Evolutionary conservation across 2,113 vertebrate genomes (phyloP), one percentile per base, ranked within the genome.

Genomic region (Probosciger aterrimus): DNA sequence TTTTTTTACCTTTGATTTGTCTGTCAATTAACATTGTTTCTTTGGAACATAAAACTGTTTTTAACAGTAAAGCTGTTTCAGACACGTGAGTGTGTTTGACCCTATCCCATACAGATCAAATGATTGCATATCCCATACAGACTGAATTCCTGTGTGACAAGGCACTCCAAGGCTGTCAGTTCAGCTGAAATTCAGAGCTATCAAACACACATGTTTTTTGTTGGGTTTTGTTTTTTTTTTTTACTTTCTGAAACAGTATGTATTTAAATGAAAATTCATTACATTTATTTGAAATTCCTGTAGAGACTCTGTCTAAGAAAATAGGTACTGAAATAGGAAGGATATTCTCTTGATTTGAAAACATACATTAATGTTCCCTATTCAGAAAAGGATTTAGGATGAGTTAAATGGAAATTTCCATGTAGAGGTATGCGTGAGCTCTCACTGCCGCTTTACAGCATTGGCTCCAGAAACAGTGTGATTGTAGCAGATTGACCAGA

Each of bases 401-500:
- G 16, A 76, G 5, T 91, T 88, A 68, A 91, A 4, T 44, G 28
- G 62, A 84, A 86, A 89, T 71, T 86, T 92, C 70, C 39, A 5
- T 44, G 37, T 12, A 49, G 57, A 60, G 17, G 14, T 85, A 63
- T 5, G 44, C 47, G 20, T 33, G 71, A 68, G 46, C 39, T 71
- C 33, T 73, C 33, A 46, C 19, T 41, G 43, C 37, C 28, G 52
- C 33, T 82, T 64, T 88, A 71, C 73, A 88, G 44, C 49, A 47
- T 37, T 22, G 41, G 71, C 44, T 81, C 9, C 37, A 88, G 67
- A 25, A 78, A 69, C 9, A 41, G 25, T 28, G 44, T 43, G 69
- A 65, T 77, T 70, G 37, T 53, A 71, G 52, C 14, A 78, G 75
- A 90, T 80, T 80, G 83, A 76, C 37, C n/a, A 73, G 88, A 91